Evolutionary conservation across 2,888 invertebrate genomes (phyloP), one percentile per base, ranked within the genome.

Genomic region (Caenorhabditis auriculariae): DNA sequence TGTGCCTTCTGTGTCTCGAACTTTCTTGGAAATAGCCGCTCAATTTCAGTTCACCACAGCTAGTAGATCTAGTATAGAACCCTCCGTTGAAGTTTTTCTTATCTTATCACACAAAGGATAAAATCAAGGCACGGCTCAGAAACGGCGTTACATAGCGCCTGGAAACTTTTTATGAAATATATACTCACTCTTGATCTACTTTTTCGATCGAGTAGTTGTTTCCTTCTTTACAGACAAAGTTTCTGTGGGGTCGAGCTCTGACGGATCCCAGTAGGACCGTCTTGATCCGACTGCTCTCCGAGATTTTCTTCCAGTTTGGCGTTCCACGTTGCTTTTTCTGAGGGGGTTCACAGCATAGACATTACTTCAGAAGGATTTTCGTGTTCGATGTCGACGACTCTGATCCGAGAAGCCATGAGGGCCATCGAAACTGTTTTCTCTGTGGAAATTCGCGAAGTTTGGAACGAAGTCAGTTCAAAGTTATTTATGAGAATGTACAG

Each of bases 291-390:
- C 41, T 66, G 17, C 17, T 69, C 4, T 48, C 48, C n/a, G 49
- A 62, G 7, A 58, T 66, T 39, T 66, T 69, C 43, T 60, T 52
- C 19, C 60, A 66, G 24, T 66, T 41, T 42, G 69, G 69, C 15
- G 44, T 63, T 17, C 69, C 69, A 6, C 56, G 60, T 60, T 6
- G 7, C 19, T 4, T 43, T 32, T 32, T 32, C 9, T 32, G 9
- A 7, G 15, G 15, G 9, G 9, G 32, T 12, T 12, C 9, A 12
- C 9, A 32, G 15, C 32, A 32, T 32, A 15, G 9, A 12, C 32
- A 7, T 32, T 32, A 32, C 32, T 32, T 43, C 47, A 37, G 69
- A 69, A 24, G 69, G 69, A 21, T 69, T 60, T 49, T 49, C 60
- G 1, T 53, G 57, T 0, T 28, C 48, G 1, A 54, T 21, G 24